A percentile compares a stretch with the other conserved stretches of the same genome.
phyloP scores from a whole-genome alignment of 2,888 invertebrate species.

The Limnephilus marmoratus region DNA sequence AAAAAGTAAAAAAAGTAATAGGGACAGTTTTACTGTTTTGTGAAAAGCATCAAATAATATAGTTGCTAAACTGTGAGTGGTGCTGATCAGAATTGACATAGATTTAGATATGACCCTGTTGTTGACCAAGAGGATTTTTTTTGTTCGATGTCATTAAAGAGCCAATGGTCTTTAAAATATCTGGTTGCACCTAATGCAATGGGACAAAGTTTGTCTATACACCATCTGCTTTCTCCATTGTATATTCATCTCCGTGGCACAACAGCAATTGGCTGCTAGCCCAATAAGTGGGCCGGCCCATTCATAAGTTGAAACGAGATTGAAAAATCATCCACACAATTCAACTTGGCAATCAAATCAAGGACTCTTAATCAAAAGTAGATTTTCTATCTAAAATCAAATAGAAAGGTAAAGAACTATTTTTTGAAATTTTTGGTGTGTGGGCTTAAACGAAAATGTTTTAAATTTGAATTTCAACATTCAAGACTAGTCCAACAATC shows the following conservation, averaged over 20 bases:
- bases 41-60: no score
- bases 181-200: no score
- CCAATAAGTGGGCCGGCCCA: conserved; percentile 54
- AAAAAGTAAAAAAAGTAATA: no score
- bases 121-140: no score
- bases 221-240: neutral
- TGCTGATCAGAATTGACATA: no score
- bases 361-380: neutral
- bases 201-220: neutral
- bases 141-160: no score
- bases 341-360: neutral
- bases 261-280: conserved; percentile 31
- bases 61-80: no score
- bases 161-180: no score
- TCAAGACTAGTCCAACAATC: neutral
- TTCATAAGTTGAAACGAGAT: conserved; percentile 36
- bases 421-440: neutral
- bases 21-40: no score
- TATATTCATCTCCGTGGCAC: neutral
- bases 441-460: neutral
- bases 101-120: no score
- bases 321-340: neutral
- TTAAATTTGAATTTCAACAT: neutral
- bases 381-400: neutral
- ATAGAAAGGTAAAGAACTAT: neutral